Evolutionary conservation across 2,888 invertebrate species (phyloP).

Genomic region (Cryptocephalus primarius): DNA sequence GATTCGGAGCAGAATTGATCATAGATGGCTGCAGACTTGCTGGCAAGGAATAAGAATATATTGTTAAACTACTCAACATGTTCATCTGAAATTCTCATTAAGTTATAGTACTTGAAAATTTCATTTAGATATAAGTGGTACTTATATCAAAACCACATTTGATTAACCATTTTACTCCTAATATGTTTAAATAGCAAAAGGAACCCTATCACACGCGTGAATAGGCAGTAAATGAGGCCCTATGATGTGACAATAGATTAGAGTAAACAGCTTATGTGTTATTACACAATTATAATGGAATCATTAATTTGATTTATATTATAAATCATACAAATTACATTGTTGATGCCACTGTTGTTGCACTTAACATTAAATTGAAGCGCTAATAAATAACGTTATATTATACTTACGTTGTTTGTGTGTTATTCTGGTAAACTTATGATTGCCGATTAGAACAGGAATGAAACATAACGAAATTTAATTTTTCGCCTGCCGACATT

Average conservation of each 20-base stretch:
- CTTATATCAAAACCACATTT: too few species aligned
- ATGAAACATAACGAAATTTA: conserved; percentile 24
- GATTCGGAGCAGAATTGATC: too few species aligned
- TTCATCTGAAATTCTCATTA: too few species aligned
- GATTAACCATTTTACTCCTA: not conserved
- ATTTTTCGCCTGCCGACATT: conserved; percentile 25
- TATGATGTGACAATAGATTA: not conserved
- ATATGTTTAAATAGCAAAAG: not conserved
- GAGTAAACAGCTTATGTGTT: not conserved
- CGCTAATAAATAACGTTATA: too few species aligned
- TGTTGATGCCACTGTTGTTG: not conserved
- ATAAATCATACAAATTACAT: not conserved
- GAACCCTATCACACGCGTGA: not conserved
- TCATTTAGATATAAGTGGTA: too few species aligned
- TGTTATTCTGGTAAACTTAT: conserved; percentile 18
- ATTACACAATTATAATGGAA: not conserved
- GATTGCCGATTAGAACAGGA: conserved; percentile 21
- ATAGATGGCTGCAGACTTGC: too few species aligned
- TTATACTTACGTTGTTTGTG: conserved; percentile 22
- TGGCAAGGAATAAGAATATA: too few species aligned
- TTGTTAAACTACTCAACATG: too few species aligned
- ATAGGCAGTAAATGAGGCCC: not conserved
- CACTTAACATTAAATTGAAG: too few species aligned
- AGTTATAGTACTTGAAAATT: too few species aligned
- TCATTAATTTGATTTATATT: not conserved